Base-by-base conservation (phyloP, 2,113 vertebrate species). In the Sporophila hypoxantha region DNA sequence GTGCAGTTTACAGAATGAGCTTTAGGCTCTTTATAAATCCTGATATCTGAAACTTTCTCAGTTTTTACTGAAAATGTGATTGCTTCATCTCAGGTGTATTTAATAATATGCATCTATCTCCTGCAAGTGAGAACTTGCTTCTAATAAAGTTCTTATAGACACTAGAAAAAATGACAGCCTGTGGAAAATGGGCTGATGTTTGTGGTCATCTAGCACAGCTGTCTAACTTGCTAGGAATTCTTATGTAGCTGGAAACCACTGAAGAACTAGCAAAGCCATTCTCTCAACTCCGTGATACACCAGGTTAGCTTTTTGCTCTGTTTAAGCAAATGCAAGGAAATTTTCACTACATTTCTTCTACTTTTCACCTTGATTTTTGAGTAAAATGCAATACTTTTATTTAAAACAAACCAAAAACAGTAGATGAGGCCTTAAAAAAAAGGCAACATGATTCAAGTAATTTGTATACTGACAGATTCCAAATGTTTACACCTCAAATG, bases 31-130 rank as follows among this genome's bases (percentile, higher is more conserved):
- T 82, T 59, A 62, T 7, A 10, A 83, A 69, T 89, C 57, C 44
- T 50, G 30, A 3, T 88, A 82, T 22, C 64, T 88, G 84, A 94
- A 93, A 80, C 27, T 53, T 70, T 30, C 20, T 88, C 89, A 77
- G 0, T 81, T 96, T 88, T 93, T 83, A 88, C 56, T 89, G 90
- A 94, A 90, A 73, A 93, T 9, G 19, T 88, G 76, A 77, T 84
- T 71, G 50, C 34, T 94, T 81, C 87, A 93, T 95, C 96, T 97
- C 95, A 96, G 96, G 95, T 96, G 93, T 96, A 79, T 66, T 93
- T 89, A 91, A 93, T 82, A 56, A 83, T 41, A 84, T 10, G 66
- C 80, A 67, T 94, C 59, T 92, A 47, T 94, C 87, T 89, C 88
- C 75, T 53, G 80, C 76, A 82, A 88, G 27, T 85, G 52, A 88